phyloP scores from a whole-genome alignment of 2,113 vertebrate species.

The Phodopus roborovskii region DNA sequence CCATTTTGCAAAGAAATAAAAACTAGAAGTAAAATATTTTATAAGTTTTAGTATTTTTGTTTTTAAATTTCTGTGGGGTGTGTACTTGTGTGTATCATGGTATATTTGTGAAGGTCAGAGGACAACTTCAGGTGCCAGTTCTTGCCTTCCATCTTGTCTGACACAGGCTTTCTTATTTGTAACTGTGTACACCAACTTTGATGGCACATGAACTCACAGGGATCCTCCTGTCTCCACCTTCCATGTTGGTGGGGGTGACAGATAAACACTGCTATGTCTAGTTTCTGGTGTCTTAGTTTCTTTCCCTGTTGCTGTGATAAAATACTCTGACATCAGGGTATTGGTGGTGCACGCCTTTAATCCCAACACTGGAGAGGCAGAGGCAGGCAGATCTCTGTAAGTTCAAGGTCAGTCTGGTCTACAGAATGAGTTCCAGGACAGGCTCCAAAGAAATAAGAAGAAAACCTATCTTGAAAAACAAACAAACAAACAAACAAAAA shows the following conservation, averaged over 20 bases:
- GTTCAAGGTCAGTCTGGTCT: too few species aligned
- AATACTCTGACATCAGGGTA: too few species aligned
- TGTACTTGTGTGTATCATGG: not conserved
- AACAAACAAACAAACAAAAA: too few species aligned
- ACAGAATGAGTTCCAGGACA: too few species aligned
- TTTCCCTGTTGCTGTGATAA: not conserved
- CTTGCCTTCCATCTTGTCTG: not conserved
- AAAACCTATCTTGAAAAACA: too few species aligned
- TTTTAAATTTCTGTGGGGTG: not conserved
- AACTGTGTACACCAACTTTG: not conserved
- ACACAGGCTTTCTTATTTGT: not conserved
- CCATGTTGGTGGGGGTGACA: not conserved
- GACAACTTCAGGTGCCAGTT: not conserved
- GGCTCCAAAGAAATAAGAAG: too few species aligned
- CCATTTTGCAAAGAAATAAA: not conserved
- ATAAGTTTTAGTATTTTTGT: not conserved
- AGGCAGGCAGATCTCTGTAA: too few species aligned
- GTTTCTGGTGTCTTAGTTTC: not conserved
- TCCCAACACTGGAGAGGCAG: too few species aligned
- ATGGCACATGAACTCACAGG: not conserved
- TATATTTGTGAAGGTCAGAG: not conserved
- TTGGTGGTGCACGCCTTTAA: too few species aligned
- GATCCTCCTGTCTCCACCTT: not conserved
- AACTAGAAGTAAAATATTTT: not conserved
- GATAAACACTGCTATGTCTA: not conserved